Percentiles rank a stretch among this genome's conserved stretches.
phyloP scores from a whole-genome alignment of 37 sponge, comb jelly and placozoan species.

The Bolinopsis microptera region DNA sequence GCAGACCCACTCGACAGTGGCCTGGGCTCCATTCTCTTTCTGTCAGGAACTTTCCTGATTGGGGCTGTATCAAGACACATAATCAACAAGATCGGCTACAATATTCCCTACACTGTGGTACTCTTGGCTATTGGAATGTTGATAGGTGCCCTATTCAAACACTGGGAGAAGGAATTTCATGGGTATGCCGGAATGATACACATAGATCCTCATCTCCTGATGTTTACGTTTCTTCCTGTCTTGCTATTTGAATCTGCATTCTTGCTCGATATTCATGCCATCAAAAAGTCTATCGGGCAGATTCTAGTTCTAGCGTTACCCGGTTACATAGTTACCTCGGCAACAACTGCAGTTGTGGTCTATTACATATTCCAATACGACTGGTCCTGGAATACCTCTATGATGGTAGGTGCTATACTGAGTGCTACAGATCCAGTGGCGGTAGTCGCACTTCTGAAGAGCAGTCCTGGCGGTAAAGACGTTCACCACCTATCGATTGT shows the following conservation, averaged over 20 bases:
- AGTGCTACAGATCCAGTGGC: conserved; percentile 96
- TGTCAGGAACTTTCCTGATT: neutral
- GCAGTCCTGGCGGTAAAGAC: conserved; percentile 37
- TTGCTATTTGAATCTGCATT: conserved; percentile 93
- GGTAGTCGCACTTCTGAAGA: conserved; percentile 83
- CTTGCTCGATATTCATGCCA: conserved; percentile 90
- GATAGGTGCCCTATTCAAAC: conserved; percentile 68
- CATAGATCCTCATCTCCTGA: conserved; percentile 86
- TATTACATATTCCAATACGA: conserved; percentile 82
- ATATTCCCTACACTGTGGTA: conserved; percentile 88
- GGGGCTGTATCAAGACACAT: conserved; percentile 12
- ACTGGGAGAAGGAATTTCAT: neutral
- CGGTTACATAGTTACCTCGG: conserved; percentile 73
- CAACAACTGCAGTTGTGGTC: conserved; percentile 77
- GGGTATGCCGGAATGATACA: conserved; percentile 74
- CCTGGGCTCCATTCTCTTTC: conserved; percentile 24
- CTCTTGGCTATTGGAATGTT: conserved; percentile 77
- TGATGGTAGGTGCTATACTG: conserved; percentile 83
- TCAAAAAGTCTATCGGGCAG: conserved; percentile 87
- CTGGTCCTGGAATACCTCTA: conserved; percentile 82
- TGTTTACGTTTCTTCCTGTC: conserved; percentile 84
- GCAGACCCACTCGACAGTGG: neutral
- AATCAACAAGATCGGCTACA: conserved; percentile 43
- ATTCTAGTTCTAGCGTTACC: conserved; percentile 82
- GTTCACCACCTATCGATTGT: conserved; percentile 76